phyloP scores from a whole-genome alignment of 2,888 invertebrate species.

The Napeogenes sylphis region DNA sequence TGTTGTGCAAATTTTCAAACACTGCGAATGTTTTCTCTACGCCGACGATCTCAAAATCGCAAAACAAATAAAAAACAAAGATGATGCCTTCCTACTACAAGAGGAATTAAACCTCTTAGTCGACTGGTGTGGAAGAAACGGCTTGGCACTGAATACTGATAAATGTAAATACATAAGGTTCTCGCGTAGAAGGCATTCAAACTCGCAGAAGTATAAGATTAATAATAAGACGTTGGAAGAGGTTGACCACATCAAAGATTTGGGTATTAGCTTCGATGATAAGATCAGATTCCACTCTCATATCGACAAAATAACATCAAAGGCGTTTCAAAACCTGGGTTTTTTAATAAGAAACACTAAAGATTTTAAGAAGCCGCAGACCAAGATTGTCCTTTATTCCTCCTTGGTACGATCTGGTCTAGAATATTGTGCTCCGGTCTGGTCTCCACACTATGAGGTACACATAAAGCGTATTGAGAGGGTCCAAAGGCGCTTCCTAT shows the following conservation, averaged over 20 bases:
- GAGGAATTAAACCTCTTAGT: no score
- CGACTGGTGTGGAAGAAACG: no score
- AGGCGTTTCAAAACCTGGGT: neutral
- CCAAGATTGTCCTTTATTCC: slow-evolving; percentile 8
- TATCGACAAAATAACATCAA: neutral
- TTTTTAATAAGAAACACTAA: neutral
- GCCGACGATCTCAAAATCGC: no score
- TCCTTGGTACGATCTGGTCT: neutral
- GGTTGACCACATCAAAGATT: neutral
- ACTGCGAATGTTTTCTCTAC: no score
- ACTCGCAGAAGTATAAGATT: no score
- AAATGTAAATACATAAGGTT: neutral
- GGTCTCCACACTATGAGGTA: slow-evolving; percentile 15
- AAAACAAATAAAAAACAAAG: no score
- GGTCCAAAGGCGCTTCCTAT: slow-evolving; percentile 15
- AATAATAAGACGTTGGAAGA: no score
- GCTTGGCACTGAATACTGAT: no score
- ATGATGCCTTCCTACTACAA: no score
- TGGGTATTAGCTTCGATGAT: neutral
- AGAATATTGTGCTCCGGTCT: slow-evolving; percentile 13
- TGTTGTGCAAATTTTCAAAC: no score
- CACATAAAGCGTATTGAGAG: slow-evolving; percentile 14
- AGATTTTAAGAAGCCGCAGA: slow-evolving; percentile 6
- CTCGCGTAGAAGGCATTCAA: no score
- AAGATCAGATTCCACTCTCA: neutral